Conservation (phyloP, 2,888 invertebrate genomes). For the Ischnus inquisitorius region DNA sequence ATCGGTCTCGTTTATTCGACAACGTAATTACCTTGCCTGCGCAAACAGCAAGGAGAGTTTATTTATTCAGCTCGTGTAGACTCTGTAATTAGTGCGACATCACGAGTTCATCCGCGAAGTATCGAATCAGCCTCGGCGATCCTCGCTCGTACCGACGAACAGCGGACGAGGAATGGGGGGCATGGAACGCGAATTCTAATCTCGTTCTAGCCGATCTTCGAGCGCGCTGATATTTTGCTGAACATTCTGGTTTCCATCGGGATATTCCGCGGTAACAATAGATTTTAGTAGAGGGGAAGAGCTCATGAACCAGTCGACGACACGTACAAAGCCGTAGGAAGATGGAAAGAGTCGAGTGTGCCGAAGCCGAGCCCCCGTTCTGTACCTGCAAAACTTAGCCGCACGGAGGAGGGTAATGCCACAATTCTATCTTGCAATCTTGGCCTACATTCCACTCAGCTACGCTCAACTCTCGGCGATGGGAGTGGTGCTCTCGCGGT, state of each 20-base stretch:
- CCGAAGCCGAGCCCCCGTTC: constrained; percentile 10
- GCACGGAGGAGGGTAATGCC: constrained; percentile 33
- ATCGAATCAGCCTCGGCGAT: constrained; percentile 4
- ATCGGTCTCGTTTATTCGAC: neutral
- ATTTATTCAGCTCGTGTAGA: neutral
- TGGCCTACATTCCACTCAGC: constrained; percentile 72
- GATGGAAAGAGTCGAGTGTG: neutral
- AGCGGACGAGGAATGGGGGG: neutral
- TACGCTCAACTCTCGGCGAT: constrained; percentile 15
- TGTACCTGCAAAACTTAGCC: constrained; percentile 29
- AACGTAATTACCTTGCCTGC: neutral
- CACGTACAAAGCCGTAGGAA: constrained; percentile 9
- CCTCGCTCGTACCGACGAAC: neutral
- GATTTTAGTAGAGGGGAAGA: neutral
- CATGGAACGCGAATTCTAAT: neutral
- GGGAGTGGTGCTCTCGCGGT: constrained; percentile 45
- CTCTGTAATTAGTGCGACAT: constrained; percentile 13
- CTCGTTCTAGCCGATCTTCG: neutral
- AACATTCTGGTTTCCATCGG: neutral
- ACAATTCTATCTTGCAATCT: constrained; percentile 71
- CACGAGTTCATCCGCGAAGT: neutral
- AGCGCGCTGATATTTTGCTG: constrained; percentile 13
- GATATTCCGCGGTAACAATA: neutral
- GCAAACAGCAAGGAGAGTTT: neutral
- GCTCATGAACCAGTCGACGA: constrained; percentile 8